These are phyloP conservation scores for Papilio polytes DNA, from an alignment of 1,140 invertebrate species.

Conservation along the genomic window DNA sequence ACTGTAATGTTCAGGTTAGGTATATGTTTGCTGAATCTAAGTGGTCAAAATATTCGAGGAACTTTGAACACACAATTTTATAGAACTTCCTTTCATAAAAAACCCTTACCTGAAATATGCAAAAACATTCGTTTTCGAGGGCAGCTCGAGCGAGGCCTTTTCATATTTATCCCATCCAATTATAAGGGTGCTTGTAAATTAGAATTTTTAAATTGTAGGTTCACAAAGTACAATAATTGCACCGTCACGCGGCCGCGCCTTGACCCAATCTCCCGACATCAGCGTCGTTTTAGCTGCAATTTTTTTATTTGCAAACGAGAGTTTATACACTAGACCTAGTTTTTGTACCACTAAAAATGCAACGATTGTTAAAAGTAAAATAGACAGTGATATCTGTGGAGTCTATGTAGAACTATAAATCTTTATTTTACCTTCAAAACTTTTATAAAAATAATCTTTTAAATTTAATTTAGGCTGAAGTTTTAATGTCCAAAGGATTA, in stretches of 20 bases:
- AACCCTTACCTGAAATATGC: neutral
- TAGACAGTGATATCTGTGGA: neutral
- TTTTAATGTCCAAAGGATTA: neutral
- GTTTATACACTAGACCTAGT: conserved; percentile 30
- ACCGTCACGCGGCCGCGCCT: conserved; percentile 20
- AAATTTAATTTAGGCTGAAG: too few species aligned
- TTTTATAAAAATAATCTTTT: too few species aligned
- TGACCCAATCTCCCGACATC: conserved; percentile 28
- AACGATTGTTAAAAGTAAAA: neutral
- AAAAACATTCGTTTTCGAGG: neutral
- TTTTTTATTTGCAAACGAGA: conserved; percentile 14
- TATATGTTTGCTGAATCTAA: neutral
- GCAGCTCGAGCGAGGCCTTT: neutral
- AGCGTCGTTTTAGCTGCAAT: conserved; percentile 26
- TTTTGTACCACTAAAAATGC: conserved; percentile 8
- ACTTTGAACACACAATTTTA: neutral
- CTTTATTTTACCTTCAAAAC: neutral
- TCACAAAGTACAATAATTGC: conserved; percentile 24
- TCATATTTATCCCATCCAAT: conserved; percentile 26
- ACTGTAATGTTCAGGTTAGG: too few species aligned
- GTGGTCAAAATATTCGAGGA: neutral
- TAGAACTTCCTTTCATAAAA: neutral
- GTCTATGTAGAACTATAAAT: neutral
- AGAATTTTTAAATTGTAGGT: conserved; percentile 29
- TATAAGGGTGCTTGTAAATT: conserved; percentile 30